A percentile compares a stretch with the other conserved stretches of the same genome.
phyloP scores from a whole-genome alignment of 2,888 invertebrate species.

The Anagyrus pseudococci region DNA sequence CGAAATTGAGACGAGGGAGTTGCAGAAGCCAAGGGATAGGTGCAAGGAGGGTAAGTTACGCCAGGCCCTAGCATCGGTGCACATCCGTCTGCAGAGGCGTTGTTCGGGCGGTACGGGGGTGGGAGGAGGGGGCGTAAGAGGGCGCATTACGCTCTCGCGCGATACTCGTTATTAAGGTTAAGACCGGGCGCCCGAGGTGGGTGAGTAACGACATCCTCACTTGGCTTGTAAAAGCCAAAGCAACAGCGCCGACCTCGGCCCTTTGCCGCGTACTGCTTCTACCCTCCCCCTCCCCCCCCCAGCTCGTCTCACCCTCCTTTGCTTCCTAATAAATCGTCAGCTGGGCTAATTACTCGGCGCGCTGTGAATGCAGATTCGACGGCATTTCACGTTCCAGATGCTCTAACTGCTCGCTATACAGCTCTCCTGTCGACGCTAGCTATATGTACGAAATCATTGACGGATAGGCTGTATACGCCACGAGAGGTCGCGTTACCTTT shows the following conservation, averaged over 20 bases:
- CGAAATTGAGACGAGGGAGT: no score
- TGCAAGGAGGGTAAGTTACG: no score
- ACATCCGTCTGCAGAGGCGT: background rate
- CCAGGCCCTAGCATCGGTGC: no score
- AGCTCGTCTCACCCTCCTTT: background rate
- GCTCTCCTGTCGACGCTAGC: background rate
- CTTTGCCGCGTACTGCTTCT: no score
- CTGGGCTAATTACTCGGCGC: slow-evolving; percentile 52
- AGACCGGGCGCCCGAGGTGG: slow-evolving; percentile 40
- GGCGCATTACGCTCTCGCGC: background rate
- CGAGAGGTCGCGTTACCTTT: no score
- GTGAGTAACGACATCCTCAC: slow-evolving; percentile 54
- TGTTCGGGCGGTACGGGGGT: background rate
- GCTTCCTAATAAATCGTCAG: slow-evolving; percentile 54
- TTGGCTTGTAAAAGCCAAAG: slow-evolving; percentile 28
- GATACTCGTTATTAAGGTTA: slow-evolving; percentile 52
- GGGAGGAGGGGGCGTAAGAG: background rate
- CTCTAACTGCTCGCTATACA: background rate
- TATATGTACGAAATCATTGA: no score
- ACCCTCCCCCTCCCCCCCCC: no score
- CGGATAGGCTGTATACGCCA: no score
- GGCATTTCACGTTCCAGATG: slow-evolving; percentile 49
- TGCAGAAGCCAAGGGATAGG: no score
- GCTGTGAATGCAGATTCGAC: no score
- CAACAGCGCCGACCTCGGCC: slow-evolving; percentile 11